Evolutionary conservation across 1,140 invertebrate species (phyloP).

Genomic region (Pseudoatta argentina): DNA sequence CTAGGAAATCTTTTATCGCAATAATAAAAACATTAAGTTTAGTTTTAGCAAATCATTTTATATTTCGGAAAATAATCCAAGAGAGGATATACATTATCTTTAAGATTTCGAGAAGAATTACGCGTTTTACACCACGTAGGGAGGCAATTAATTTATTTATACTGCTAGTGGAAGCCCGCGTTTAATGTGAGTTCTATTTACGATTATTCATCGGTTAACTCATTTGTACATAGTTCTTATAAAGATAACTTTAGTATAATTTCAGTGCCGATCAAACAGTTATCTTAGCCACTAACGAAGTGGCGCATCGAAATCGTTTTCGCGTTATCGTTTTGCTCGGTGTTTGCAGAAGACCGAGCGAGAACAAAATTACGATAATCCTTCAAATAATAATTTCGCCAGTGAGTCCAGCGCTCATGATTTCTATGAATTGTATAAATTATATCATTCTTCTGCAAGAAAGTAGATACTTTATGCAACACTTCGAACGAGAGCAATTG

Average conservation of each 20-base stretch:
- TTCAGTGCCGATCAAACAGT: slow-evolving; percentile 26
- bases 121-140: not conserved
- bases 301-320: not conserved
- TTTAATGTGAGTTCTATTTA: slow-evolving; percentile 25
- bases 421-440: slow-evolving; percentile 29
- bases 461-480: slow-evolving; percentile 19
- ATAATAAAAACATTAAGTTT: not conserved
- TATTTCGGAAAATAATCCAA: slow-evolving; percentile 19
- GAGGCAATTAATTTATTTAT: slow-evolving; percentile 37
- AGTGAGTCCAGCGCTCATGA: not conserved
- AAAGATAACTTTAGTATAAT: slow-evolving; percentile 29
- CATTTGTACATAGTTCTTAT: slow-evolving; percentile 53
- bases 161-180: not conserved
- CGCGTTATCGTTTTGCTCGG: slow-evolving; percentile 29
- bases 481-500: not conserved
- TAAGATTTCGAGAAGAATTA: slow-evolving; percentile 12
- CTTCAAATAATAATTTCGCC: slow-evolving; percentile 38
- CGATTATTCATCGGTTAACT: slow-evolving; percentile 23
- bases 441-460: slow-evolving; percentile 17
- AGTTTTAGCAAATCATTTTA: not conserved
- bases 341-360: not conserved
- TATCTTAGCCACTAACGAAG: slow-evolving; percentile 1
- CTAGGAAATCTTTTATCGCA: not conserved
- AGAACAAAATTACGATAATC: slow-evolving; percentile 3
- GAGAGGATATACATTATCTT: slow-evolving; percentile 5